Evolutionary conservation across 1,140 invertebrate species (phyloP), one percentile per base, ranked within the genome.

Genomic region (Anthonomus grandis): DNA sequence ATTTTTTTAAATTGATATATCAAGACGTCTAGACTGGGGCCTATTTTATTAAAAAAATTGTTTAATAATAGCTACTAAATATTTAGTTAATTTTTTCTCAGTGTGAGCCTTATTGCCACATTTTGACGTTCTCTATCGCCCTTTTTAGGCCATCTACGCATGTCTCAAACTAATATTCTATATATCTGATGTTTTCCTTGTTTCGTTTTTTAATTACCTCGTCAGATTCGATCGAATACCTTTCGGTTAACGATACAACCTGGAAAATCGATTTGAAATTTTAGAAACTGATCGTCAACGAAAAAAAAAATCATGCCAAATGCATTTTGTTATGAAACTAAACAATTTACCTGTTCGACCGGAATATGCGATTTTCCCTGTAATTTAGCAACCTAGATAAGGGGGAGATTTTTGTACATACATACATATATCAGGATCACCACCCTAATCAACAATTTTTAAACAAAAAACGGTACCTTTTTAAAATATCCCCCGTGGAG

Each of bases 401-500:
- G 24, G 22, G 13, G 6, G 24, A 24, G 8, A 4, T n/a, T n/a
- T n/a, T n/a, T n/a, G n/a, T n/a, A n/a, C n/a, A n/a, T n/a, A n/a
- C n/a, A n/a, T n/a, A n/a, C n/a, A n/a, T n/a, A n/a, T n/a, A n/a
- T n/a, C n/a, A n/a, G n/a, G n/a, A n/a, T n/a, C n/a, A n/a, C n/a
- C n/a, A n/a, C n/a, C n/a, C n/a, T n/a, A n/a, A n/a, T n/a, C n/a
- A n/a, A n/a, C n/a, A n/a, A n/a, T n/a, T n/a, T n/a, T n/a, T n/a
- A n/a, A n/a, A n/a, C n/a, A n/a, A n/a, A 45, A 45, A 10, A n/a
- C 13, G 13, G 21, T 73, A 90, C 90, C 84, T 95, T 96, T 75
- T 96, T 96, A 70, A 95, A 92, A 74, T 96, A 97, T 48, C 94
- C 94, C 12, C 95, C 95, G 76, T 97, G 94, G 18, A 97, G 79